Base-by-base conservation (phyloP, 2,888 invertebrate genomes). In the Sycophila texana region DNA sequence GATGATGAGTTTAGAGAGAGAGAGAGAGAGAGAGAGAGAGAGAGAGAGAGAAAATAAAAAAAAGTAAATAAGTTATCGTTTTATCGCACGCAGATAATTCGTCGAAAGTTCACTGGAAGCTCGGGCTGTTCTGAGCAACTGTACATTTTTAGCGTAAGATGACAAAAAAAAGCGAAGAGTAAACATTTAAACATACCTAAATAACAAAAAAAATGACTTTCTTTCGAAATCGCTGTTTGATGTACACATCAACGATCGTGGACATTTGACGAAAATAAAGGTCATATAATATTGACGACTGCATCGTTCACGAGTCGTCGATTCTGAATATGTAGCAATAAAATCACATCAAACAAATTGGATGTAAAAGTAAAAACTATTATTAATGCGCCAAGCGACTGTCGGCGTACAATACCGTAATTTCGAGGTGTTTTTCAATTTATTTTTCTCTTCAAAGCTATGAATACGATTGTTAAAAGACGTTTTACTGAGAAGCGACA, bases 351-450 rank as follows among this genome's bases (percentile, higher is more conserved):
- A 72, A 71, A 68, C 5, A 72, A 57, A 26, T 74, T 57, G 57
- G 58, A 75, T 63, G 75, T 81, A 81, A 78, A 74, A 81, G 75
- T 81, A 81, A 81, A 84, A 83, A 83, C n/a, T n/a, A 79, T 74
- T 76, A 81, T 85, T 78, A 73, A 83, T 84, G 84, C 84, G 60
- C 58, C 55, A 70, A 4, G 0, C 30, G 60, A 74, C 55, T 39
- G 57, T 77, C 39, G 39, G 39, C 39, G 39, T 39, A 39, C 10
- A 39, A 39, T 39, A 10, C 7, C 39, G 39, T 39, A 10, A 7
- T 39, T 39, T 65, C 66, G 51, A 60, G 39, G 39, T 39, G 39
- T 39, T 39, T 39, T 39, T 26, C 3, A 70, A 20, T 74, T 53
- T 73, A 74, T 77, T 74, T 63, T 74, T 63, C 55, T 51, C 30